phyloP scores from a whole-genome alignment of 1,140 invertebrate species.

The Dolichoris vasculosae region DNA sequence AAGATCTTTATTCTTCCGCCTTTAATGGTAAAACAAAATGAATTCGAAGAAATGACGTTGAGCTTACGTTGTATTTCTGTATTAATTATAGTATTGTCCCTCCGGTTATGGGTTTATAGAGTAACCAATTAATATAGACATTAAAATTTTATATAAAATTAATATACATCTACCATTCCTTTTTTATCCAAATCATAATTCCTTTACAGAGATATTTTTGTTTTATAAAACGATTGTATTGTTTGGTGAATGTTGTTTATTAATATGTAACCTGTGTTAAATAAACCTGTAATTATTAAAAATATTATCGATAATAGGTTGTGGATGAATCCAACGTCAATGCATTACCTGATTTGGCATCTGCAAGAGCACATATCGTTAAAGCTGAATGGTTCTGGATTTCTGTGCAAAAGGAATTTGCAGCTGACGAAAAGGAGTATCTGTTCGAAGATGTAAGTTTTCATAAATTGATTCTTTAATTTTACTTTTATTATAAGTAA shows the following conservation, averaged over 20 bases:
- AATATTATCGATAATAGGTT: conserved; percentile 75
- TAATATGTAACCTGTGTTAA: background rate
- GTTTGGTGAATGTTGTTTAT: conserved; percentile 22
- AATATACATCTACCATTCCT: background rate
- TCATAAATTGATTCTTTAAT: conserved; percentile 19
- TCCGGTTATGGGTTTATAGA: conserved; percentile 13
- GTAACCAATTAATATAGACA: too few species aligned
- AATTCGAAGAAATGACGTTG: conserved; percentile 9
- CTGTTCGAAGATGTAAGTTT: conserved; percentile 85
- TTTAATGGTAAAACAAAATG: background rate
- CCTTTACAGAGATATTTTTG: background rate
- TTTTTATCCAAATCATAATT: background rate
- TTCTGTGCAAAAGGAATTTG: conserved; percentile 95
- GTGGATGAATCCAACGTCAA: conserved; percentile 86
- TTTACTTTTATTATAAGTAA: too few species aligned
- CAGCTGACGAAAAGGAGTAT: conserved; percentile 92
- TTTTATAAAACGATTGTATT: background rate
- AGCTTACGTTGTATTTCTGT: conserved; percentile 14
- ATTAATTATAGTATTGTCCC: background rate
- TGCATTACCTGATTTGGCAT: conserved; percentile 79
- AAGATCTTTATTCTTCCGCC: background rate
- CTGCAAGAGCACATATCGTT: conserved; percentile 81
- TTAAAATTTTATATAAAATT: too few species aligned
- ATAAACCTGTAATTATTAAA: background rate
- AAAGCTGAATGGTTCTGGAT: conserved; percentile 98